Percentiles rank a stretch among this genome's conserved stretches.
Evolutionary conservation across 2,113 vertebrate species (phyloP).

Genomic region (Bucco capensis): DNA sequence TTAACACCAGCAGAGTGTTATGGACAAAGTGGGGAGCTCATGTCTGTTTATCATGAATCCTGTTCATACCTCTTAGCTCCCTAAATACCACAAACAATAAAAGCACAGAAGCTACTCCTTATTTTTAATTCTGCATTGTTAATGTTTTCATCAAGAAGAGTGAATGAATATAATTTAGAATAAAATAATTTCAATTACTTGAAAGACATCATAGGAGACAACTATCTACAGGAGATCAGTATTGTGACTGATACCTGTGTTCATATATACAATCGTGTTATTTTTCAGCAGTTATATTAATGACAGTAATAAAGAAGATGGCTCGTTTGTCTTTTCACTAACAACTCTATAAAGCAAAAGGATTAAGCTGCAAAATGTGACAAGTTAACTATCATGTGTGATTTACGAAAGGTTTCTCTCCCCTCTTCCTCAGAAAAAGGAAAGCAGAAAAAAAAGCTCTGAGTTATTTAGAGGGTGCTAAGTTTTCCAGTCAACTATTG

Average conservation of each 20-base stretch:
- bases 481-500: background rate
- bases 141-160: background rate
- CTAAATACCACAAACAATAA: background rate
- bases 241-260: background rate
- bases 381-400: background rate
- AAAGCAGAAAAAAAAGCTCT: background rate
- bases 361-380: slow-evolving; percentile 1
- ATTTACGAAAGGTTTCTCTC: slow-evolving; percentile 11
- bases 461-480: background rate
- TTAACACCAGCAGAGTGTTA: background rate
- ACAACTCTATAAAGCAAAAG: background rate
- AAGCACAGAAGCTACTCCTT: background rate
- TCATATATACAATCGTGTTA: slow-evolving; percentile 3
- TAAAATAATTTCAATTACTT: background rate
- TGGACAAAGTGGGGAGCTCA: background rate
- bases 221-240: background rate
- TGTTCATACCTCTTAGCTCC: background rate
- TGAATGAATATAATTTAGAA: background rate
- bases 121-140: background rate
- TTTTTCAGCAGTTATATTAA: slow-evolving; percentile 11
- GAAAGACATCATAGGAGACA: background rate
- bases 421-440: background rate
- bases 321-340: background rate
- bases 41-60: background rate
- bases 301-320: background rate